Conservation (phyloP, 2,797 vertebrate species). For the Gambelia wislizenii region DNA sequence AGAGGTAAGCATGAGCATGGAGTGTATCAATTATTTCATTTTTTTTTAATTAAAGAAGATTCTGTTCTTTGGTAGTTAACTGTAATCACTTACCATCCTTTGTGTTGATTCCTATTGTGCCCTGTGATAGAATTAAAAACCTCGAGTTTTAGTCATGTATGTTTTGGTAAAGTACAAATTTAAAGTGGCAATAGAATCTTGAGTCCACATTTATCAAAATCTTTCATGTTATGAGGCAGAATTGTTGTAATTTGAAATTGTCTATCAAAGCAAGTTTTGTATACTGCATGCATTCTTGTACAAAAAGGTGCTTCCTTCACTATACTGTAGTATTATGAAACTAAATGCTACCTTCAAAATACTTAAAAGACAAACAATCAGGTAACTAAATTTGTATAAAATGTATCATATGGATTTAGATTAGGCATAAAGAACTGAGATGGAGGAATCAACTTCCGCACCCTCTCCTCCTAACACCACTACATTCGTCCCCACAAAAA, state of each 20-base stretch:
- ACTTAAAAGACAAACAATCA: neutral
- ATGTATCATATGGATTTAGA: neutral
- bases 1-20: conserved; percentile 84
- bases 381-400: neutral
- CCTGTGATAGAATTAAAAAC: conserved; percentile 38
- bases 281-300: neutral
- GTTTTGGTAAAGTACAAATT: neutral
- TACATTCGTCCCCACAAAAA: neutral
- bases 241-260: conserved; percentile 29
- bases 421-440: neutral
- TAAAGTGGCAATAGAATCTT: conserved; percentile 32
- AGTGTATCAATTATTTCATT: neutral
- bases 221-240: conserved; percentile 5
- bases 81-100: conserved; percentile 21
- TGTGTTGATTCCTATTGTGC: neutral
- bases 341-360: neutral
- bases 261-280: neutral
- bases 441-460: neutral
- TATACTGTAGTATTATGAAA: neutral
- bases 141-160: neutral
- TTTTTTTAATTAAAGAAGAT: neutral
- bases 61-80: conserved; percentile 8
- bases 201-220: conserved; percentile 44
- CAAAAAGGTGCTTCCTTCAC: neutral
- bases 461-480: neutral